phyloP scores from a whole-genome alignment of 2,797 vertebrate genomes.

The Zenarchopterus dispar region DNA sequence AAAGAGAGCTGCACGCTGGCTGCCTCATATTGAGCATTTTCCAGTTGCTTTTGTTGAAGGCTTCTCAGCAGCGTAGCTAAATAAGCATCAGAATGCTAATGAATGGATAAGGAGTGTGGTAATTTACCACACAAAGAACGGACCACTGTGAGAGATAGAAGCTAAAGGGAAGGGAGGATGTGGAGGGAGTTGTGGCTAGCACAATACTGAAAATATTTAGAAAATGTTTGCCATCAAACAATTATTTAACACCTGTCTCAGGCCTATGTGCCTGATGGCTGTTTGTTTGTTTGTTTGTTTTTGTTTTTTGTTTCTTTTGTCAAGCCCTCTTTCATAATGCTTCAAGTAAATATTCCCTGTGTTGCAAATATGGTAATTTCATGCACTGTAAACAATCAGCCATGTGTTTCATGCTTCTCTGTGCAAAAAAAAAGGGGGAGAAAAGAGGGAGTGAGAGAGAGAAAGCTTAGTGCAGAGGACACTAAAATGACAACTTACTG shows the following conservation, averaged over 20 bases:
- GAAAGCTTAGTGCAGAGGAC: conserved; percentile 70
- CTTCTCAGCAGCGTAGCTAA: conserved; percentile 78
- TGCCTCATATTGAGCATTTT: conserved; percentile 79
- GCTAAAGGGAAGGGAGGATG: conserved; percentile 6
- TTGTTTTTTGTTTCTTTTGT: too few species aligned
- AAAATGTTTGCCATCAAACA: conserved; percentile 77
- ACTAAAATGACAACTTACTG: conserved; percentile 75
- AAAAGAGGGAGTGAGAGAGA: conserved; percentile 28
- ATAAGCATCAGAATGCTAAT: conserved; percentile 82
- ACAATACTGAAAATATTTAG: conserved; percentile 62
- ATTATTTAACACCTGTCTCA: conserved; percentile 76
- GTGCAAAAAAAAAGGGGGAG: conserved; percentile 46
- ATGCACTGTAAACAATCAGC: conserved; percentile 76
- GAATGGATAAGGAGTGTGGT: conserved; percentile 76
- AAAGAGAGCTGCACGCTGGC: conserved; percentile 32
- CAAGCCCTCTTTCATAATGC: conserved; percentile 64
- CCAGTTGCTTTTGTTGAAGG: conserved; percentile 82
- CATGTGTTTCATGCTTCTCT: conserved; percentile 76
- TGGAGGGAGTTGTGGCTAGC: conserved; percentile 12
- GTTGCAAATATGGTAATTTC: conserved; percentile 80
- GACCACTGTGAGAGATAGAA: conserved; percentile 45
- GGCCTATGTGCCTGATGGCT: conserved; percentile 58
- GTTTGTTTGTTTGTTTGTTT: conserved; percentile 39
- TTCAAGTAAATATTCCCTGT: conserved; percentile 73
- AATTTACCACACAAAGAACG: conserved; percentile 73